Evolutionary conservation across 1,140 invertebrate species (phyloP).

Genomic region (Leptopilina boulardi): DNA sequence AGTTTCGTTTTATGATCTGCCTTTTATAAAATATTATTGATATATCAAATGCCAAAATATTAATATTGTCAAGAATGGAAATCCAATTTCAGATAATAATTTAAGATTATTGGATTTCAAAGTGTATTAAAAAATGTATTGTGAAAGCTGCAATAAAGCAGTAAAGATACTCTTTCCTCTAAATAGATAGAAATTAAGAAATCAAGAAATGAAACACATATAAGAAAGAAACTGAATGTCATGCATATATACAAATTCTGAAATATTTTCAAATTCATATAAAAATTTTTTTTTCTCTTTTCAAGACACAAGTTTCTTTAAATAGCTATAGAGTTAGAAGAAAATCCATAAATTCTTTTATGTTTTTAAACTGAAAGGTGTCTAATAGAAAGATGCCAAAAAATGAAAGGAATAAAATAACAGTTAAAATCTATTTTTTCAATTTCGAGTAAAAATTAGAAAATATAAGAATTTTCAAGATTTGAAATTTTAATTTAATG

Average conservation of each 20-base stretch:
- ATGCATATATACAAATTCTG: background rate
- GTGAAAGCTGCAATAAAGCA: background rate
- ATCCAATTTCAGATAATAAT: background rate
- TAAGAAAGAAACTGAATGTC: background rate
- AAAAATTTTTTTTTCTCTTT: too few relatives aligned
- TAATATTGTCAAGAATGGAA: conserved; percentile 1
- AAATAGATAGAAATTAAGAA: background rate
- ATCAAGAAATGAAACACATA: background rate
- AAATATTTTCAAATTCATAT: background rate
- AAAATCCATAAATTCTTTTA: background rate
- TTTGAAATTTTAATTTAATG: background rate
- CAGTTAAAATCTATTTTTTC: background rate
- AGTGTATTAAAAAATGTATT: conserved; percentile 25
- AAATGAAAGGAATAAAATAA: background rate
- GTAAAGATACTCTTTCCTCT: background rate
- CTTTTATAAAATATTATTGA: conserved; percentile 14
- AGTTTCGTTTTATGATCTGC: conserved; percentile 12
- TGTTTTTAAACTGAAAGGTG: background rate
- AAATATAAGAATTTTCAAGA: background rate
- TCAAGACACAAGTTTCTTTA: too few relatives aligned
- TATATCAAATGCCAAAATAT: background rate
- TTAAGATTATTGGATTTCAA: background rate
- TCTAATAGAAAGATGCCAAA: background rate
- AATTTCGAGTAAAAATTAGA: background rate
- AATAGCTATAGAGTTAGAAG: too few relatives aligned